Evolutionary conservation across 2,797 vertebrate genomes (phyloP), one percentile per base, ranked within the genome.

Genomic region (Spatula clypeata): DNA sequence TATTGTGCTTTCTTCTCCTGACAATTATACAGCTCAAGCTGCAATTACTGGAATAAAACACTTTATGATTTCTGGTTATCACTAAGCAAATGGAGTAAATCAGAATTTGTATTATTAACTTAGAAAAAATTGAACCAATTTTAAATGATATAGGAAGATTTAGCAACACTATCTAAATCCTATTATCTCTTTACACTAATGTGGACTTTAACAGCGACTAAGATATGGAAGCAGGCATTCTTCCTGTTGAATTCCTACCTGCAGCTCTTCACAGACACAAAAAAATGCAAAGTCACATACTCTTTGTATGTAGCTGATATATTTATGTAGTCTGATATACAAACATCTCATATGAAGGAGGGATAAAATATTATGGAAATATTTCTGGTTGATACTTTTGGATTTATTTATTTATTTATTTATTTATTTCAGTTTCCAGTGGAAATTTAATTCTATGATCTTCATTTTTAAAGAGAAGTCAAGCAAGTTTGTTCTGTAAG

Each of bases 401-500:
- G 45, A 47, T 51, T 42, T 42, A 16, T 51, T 42, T 42, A 16
- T 51, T 42, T 42, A 42, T 18, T 18, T 42, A 42, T 18, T 44
- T 44, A 18, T 23, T 47, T 27, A 27, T 80, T 93, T 80, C 32
- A 32, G 64, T 76, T n/a, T 65, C 24, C 27, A 71, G 6, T 36
- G 10, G 44, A 64, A 69, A 79, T 61, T 53, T 53, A 86, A 38
- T 89, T 66, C 90, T 62, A 34, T 67, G 51, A 24, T 45, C 31
- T 88, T 75, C 60, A 73, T 86, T 64, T 51, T 77, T 91, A 80
- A 85, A 47, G 19, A 90, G 53, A 93, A 93, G 96, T 91, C 42
- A 93, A 96, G 95, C 26, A 18, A 44, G 17, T 8, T n/a, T 62
- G 58, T 8, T 6, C 54, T 40, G 51, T 80, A 94, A 76, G 60